These are phyloP conservation scores for Tylochromis polylepis DNA, from an alignment of 2,113 vertebrate genomes.

Conservation along the genomic window DNA sequence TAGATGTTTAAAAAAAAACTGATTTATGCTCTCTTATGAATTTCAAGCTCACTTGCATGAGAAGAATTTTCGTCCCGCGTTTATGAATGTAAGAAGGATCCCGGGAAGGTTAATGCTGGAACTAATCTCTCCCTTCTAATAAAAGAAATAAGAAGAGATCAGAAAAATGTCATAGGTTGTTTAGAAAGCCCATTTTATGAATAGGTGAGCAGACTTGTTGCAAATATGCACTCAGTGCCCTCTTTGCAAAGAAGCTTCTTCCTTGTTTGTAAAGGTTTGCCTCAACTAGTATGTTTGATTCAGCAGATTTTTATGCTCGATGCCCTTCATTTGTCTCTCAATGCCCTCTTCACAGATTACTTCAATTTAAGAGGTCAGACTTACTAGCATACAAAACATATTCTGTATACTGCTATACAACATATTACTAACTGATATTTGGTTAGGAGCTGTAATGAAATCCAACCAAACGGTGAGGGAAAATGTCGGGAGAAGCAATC, in stretches of 20 bases:
- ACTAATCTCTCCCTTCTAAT: background rate
- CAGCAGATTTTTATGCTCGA: background rate
- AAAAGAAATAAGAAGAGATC: background rate
- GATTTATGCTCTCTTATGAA: background rate
- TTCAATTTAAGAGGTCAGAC: background rate
- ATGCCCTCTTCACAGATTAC: background rate
- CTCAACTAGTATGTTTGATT: background rate
- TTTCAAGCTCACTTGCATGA: background rate
- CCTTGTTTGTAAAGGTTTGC: background rate
- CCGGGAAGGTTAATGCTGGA: background rate
- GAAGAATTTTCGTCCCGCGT: too few relatives aligned
- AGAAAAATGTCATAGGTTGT: background rate
- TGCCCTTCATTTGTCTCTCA: background rate
- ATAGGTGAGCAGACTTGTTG: background rate
- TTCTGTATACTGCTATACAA: background rate
- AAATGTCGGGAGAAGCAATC: background rate
- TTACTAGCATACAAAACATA: background rate
- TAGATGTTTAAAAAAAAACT: background rate
- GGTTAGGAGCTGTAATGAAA: background rate
- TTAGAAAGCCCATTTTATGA: background rate
- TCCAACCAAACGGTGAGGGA: background rate
- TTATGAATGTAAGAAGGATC: background rate
- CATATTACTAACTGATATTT: background rate
- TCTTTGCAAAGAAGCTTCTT: fast-evolving
- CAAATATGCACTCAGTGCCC: background rate